Percentiles rank a stretch among this genome's conserved stretches.
phyloP scores from a whole-genome alignment of 2,113 vertebrate species.

The Scalopus aquaticus region DNA sequence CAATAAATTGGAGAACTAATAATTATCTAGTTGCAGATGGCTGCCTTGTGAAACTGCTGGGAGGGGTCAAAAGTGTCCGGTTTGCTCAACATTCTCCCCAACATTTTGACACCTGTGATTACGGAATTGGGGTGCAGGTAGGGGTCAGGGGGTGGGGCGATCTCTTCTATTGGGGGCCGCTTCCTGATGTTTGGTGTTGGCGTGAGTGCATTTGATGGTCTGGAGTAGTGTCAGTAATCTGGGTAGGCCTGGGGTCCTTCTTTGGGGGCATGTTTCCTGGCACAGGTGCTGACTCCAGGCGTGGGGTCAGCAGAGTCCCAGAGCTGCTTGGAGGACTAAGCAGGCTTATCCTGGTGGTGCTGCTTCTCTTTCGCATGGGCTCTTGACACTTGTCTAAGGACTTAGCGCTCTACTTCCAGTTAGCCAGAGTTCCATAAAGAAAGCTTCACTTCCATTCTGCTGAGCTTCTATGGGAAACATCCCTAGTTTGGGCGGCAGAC shows the following conservation, averaged over 20 bases:
- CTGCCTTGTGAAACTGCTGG: conserved; percentile 32
- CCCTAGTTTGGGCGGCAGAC: not conserved
- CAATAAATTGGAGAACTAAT: conserved; percentile 73
- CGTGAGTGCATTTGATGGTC: not conserved
- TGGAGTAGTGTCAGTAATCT: accelerated
- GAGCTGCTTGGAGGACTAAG: not conserved
- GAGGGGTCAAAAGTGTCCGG: conserved; percentile 50
- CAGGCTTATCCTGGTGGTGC: not conserved
- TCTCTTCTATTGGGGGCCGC: not conserved
- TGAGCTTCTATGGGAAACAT: not conserved
- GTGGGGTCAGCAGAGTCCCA: not conserved
- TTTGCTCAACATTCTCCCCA: conserved; percentile 41
- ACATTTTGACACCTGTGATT: not conserved
- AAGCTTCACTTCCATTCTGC: not conserved
- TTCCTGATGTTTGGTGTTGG: not conserved
- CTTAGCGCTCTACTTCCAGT: not conserved
- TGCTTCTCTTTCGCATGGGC: not conserved
- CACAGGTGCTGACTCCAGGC: not conserved
- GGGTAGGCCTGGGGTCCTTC: not conserved
- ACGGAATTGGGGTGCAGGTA: not conserved
- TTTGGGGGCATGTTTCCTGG: not conserved
- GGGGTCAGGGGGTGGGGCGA: not conserved
- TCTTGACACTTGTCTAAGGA: too few species aligned
- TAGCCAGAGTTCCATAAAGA: not conserved
- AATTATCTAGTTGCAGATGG: conserved; percentile 59